Conservation (phyloP, 2,888 invertebrate genomes). For the Xanthorhoe spadicearia region DNA sequence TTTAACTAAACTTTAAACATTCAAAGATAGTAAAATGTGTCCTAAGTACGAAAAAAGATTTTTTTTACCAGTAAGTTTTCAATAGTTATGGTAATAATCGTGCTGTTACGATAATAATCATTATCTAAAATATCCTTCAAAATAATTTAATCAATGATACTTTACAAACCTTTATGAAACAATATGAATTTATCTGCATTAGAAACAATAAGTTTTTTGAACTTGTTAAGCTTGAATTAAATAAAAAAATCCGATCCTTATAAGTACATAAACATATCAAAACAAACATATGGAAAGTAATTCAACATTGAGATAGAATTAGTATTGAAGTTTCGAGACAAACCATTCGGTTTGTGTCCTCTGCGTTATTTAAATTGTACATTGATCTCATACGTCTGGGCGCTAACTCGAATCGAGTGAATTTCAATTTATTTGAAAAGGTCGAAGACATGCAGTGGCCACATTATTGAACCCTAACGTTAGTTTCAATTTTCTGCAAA, state of each 20-base stretch:
- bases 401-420: slow-evolving; percentile 45
- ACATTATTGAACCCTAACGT: slow-evolving; percentile 33
- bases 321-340: slow-evolving; percentile 33
- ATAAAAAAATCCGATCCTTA: background rate
- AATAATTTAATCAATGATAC: no score
- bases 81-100: no score
- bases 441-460: slow-evolving; percentile 38
- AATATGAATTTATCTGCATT: no score
- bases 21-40: no score
- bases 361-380: slow-evolving; percentile 41
- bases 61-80: no score
- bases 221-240: background rate
- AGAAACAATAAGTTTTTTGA: no score
- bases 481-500: slow-evolving; percentile 19
- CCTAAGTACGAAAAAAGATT: no score
- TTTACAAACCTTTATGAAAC: no score
- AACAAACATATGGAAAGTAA: slow-evolving; percentile 20
- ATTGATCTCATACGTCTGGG: slow-evolving; percentile 39
- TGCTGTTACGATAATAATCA: no score
- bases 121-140: no score
- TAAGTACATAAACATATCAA: slow-evolving; percentile 4
- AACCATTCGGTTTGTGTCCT: slow-evolving; percentile 31
- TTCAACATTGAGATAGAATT: slow-evolving; percentile 25
- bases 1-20: background rate
- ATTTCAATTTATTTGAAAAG: slow-evolving; percentile 45